A percentile compares a stretch with the other conserved stretches of the same genome.
These are phyloP conservation scores for Crax fasciolata DNA, from an alignment of 2,797 vertebrate genomes.

Conservation along the genomic window DNA sequence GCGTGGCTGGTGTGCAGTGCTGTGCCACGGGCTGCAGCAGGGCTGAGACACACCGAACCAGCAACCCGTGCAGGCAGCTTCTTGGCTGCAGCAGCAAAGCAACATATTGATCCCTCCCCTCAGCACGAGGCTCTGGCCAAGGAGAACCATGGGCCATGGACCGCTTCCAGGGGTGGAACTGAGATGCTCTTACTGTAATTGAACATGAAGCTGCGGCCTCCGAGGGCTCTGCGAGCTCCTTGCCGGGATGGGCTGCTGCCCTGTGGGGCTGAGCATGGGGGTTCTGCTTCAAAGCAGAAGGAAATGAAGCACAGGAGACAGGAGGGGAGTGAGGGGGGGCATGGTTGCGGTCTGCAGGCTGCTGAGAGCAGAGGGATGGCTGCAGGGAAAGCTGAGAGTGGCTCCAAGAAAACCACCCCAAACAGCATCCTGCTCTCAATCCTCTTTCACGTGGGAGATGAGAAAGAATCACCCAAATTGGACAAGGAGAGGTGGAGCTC, in stretches of 20 bases:
- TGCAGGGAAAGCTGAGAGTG: fast-evolving
- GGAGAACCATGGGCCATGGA: neutral
- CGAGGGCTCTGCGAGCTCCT: fast-evolving
- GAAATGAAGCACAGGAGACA: fast-evolving
- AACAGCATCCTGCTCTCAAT: fast-evolving
- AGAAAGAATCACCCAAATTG: neutral
- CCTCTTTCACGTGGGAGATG: neutral
- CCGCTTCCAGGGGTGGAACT: neutral
- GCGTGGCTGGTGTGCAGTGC: fast-evolving
- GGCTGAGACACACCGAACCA: neutral
- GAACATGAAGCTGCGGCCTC: neutral
- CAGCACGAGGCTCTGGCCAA: slow-evolving; percentile 11
- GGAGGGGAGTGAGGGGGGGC: fast-evolving
- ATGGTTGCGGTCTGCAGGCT: fast-evolving
- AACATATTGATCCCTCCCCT: neutral
- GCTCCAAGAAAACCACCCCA: neutral
- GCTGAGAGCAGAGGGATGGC: neutral
- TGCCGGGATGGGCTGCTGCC: fast-evolving
- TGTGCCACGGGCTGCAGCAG: too few relatives aligned
- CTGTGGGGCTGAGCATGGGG: fast-evolving
- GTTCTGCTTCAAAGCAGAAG: neutral
- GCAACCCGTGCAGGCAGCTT: fast-evolving
- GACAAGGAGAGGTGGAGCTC: neutral
- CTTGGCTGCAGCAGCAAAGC: neutral
- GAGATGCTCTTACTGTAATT: neutral